Base-by-base conservation (phyloP, 2,888 invertebrate species). In the Bruchidius siliquastri region DNA sequence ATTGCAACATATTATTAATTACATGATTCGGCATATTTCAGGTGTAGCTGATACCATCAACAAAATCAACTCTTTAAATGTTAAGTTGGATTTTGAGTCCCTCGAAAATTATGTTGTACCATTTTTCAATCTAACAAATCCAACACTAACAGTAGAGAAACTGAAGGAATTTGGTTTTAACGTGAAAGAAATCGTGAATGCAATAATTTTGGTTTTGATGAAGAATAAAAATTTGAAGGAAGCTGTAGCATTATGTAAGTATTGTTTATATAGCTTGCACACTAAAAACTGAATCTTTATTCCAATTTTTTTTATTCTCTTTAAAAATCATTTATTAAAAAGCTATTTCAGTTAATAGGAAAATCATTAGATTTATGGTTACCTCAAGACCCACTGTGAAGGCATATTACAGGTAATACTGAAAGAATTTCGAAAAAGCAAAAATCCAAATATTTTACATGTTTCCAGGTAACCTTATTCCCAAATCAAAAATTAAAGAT, bases 51-150 rank as follows among this genome's bases (percentile, higher is more conserved):
- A 87, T 49, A 85, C 89, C 0, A 78, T 92, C 0, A 80, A 86
- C 70, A 87, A 87, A 32, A 91, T 92, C 90, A 79, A 87, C 0
- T 80, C 85, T 0, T 49, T 90, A 82, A 85, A 88, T 0, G 88
- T 91, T 0, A 86, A 85, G 21, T 88, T 90, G 0, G 91, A 92
- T 80, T 87, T 87, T 76, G 89, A 90, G 13, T 92, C 92, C 0
- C 82, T 92, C 71, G 82, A 86, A 30, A 82, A 87, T 0, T 91
- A 90, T 79, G 85, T 90, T 0, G 79, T 92, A 2, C 91, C 91
- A 0, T 86, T 87, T 76, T 88, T 90, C 66, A 88, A 88, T 77
- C 87, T 88, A 72, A 86, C 85, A 0, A 87, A 90, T 20, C 87
- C 89, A 0, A 85, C 87, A 81, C 85, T 87, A 71, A 79, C 89